Percentiles rank a stretch among this genome's conserved stretches.
These are phyloP conservation scores for Xestobium rufovillosum DNA, from an alignment of 2,888 invertebrate species.

Conservation along the genomic window DNA sequence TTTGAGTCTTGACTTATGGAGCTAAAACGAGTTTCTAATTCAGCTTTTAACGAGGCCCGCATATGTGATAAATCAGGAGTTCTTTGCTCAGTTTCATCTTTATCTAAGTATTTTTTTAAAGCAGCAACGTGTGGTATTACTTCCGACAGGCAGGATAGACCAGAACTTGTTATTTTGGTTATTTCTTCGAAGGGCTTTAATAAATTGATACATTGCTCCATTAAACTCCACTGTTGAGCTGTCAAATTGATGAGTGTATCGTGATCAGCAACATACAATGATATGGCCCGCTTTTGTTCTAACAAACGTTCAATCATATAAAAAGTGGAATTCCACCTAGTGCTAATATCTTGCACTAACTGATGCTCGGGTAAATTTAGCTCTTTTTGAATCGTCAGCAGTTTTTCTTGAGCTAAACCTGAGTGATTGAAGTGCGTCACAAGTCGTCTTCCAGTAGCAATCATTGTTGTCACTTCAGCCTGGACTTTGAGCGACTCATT, in stretches of 20 bases:
- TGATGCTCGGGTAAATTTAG: slow-evolving; percentile 23
- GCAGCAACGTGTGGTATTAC: slow-evolving; percentile 22
- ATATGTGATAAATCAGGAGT: slow-evolving; percentile 13
- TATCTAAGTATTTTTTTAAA: slow-evolving; percentile 13
- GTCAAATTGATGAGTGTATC: slow-evolving; percentile 14
- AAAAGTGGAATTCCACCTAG: slow-evolving; percentile 22
- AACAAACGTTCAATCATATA: slow-evolving; percentile 15
- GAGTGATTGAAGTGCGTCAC: slow-evolving; percentile 30
- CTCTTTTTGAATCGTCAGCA: slow-evolving; percentile 22
- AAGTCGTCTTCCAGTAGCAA: slow-evolving; percentile 22
- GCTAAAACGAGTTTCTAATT: slow-evolving; percentile 23
- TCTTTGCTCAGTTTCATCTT: slow-evolving; percentile 9
- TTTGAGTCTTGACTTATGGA: slow-evolving; percentile 20
- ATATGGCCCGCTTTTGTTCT: slow-evolving; percentile 16
- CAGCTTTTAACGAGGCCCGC: slow-evolving; percentile 19
- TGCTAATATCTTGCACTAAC: slow-evolving; percentile 22
- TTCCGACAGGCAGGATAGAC: slow-evolving; percentile 4
- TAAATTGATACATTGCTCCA: slow-evolving; percentile 16
- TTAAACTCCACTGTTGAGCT: slow-evolving; percentile 14
- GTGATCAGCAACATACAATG: slow-evolving; percentile 11
- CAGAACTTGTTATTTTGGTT: slow-evolving; percentile 17
- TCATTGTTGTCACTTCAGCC: slow-evolving; percentile 20
- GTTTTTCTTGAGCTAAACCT: slow-evolving; percentile 18
- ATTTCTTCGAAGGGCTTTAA: slow-evolving; percentile 23
- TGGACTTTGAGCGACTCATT: slow-evolving; percentile 26